phyloP scores from a whole-genome alignment of 2,113 vertebrate species.

The Prunella fulvescens region DNA sequence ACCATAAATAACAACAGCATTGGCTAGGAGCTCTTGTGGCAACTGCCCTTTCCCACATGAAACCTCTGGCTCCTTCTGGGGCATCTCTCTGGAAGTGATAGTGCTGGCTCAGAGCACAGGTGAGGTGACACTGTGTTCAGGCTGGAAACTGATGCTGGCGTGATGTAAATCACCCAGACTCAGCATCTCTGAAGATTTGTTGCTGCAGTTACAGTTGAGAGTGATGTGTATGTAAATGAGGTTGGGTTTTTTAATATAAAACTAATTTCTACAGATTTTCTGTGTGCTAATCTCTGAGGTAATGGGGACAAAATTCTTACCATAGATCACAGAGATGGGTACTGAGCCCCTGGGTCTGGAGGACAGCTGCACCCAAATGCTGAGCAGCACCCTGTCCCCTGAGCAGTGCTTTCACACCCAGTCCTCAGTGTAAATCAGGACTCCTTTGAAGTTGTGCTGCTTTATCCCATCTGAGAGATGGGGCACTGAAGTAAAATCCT shows the following conservation, averaged over 20 bases:
- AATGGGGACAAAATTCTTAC: background rate
- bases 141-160: background rate
- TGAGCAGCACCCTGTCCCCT: accelerated
- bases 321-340: background rate
- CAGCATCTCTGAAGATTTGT: background rate
- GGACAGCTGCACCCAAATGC: background rate
- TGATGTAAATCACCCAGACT: background rate
- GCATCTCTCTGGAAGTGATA: background rate
- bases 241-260: background rate
- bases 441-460: background rate
- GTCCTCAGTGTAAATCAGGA: background rate
- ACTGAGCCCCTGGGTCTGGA: background rate
- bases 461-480: background rate
- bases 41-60: background rate
- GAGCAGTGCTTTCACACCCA: background rate
- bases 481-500: background rate
- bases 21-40: background rate
- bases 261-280: background rate
- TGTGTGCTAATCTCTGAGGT: background rate
- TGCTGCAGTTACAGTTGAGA: background rate
- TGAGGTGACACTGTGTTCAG: background rate
- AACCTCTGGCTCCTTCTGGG: background rate
- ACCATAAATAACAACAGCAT: background rate
- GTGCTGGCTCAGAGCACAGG: background rate
- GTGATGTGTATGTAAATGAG: background rate